phyloP scores from a whole-genome alignment of 2,888 invertebrate species.

The Cephus nigrinus region DNA sequence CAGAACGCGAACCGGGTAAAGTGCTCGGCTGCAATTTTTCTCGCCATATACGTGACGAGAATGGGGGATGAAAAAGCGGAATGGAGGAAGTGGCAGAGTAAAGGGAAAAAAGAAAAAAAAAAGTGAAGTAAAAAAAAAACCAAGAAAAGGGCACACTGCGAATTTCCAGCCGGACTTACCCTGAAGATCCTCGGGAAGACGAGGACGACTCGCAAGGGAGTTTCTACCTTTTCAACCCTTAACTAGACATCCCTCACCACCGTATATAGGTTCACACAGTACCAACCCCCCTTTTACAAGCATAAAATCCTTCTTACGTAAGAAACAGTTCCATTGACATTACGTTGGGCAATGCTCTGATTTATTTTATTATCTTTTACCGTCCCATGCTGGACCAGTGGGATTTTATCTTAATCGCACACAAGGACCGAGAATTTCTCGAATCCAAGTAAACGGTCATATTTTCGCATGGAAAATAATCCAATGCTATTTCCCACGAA shows the following conservation, averaged over 20 bases:
- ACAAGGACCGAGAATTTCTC: not conserved
- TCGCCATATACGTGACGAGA: slow-evolving; percentile 66
- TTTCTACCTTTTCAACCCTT: slow-evolving; percentile 41
- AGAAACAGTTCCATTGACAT: not conserved
- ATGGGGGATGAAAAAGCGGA: slow-evolving; percentile 55
- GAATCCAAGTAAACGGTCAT: not conserved
- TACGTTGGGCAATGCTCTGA: not conserved
- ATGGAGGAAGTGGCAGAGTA: slow-evolving; percentile 23
- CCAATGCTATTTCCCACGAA: not conserved
- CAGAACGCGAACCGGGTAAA: slow-evolving; percentile 65
- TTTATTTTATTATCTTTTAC: not conserved
- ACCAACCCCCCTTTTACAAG: not conserved
- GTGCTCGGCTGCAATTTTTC: slow-evolving; percentile 67
- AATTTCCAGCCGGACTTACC: slow-evolving; percentile 40
- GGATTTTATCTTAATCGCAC: not conserved
- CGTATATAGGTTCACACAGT: not conserved
- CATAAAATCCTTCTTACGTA: not conserved
- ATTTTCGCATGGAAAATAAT: not conserved
- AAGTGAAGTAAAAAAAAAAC: slow-evolving; percentile 20
- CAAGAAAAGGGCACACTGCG: slow-evolving; percentile 43
- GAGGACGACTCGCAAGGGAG: slow-evolving; percentile 51
- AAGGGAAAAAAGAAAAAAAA: slow-evolving; percentile 25
- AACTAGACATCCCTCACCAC: slow-evolving; percentile 23
- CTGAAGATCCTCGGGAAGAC: slow-evolving; percentile 18
- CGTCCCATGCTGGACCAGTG: not conserved